These are phyloP conservation scores for Parauchenoglanis ngamensis DNA, from an alignment of 2,797 vertebrate species.

Conservation along the genomic window DNA sequence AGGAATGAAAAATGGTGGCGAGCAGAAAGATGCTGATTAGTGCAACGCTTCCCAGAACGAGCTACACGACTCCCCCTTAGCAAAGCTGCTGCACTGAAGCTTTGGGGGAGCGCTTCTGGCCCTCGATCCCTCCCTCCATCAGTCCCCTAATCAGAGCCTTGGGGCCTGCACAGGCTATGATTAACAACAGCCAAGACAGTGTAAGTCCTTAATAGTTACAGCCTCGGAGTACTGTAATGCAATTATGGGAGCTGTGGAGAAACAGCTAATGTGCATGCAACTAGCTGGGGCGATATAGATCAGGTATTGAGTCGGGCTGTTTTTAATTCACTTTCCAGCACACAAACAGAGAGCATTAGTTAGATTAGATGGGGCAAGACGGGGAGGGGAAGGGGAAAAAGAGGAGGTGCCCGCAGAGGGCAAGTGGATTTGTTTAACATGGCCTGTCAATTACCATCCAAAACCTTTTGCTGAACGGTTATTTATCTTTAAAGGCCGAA, in stretches of 20 bases:
- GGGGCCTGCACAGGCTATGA: constrained; percentile 72
- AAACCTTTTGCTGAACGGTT: constrained; percentile 76
- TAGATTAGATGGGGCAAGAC: constrained; percentile 77
- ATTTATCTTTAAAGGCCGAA: constrained; percentile 64
- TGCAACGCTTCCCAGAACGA: constrained; percentile 54
- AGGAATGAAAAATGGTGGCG: constrained; percentile 55
- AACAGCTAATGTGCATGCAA: constrained; percentile 89
- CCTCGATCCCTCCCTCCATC: constrained; percentile 63
- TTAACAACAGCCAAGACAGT: constrained; percentile 86
- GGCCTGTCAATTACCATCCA: constrained; percentile 84
- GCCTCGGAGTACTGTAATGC: constrained; percentile 87
- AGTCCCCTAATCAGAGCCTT: constrained; percentile 70
- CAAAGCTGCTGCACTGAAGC: constrained; percentile 61
- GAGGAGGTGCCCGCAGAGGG: constrained; percentile 67
- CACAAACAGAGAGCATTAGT: constrained; percentile 92
- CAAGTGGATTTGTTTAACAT: constrained; percentile 85
- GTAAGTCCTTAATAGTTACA: constrained; percentile 88
- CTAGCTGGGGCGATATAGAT: constrained; percentile 85
- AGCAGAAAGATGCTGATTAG: constrained; percentile 57
- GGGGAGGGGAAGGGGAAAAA: constrained; percentile 40
- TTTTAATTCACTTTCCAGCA: constrained; percentile 94
- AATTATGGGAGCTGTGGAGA: constrained; percentile 88
- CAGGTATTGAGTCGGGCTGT: constrained; percentile 92
- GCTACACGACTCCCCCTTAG: constrained; percentile 52
- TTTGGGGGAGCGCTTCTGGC: constrained; percentile 50